Percentiles rank a stretch among this genome's conserved stretches.
phyloP scores from a whole-genome alignment of 2,797 vertebrate genomes.

The Mionectes olivaceus region DNA sequence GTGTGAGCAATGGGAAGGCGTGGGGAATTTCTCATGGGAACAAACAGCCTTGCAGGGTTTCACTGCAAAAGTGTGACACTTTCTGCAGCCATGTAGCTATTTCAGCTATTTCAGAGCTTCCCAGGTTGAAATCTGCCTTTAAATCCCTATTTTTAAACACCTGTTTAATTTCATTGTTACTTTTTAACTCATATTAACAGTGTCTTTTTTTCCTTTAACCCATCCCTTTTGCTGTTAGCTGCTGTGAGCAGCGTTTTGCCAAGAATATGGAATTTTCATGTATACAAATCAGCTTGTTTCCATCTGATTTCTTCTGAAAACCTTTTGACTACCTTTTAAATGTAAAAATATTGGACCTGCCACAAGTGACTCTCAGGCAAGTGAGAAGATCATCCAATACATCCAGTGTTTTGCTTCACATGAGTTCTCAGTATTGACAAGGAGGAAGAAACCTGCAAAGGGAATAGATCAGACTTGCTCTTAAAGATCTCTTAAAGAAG shows the following conservation, averaged over 20 bases:
- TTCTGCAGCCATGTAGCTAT: not conserved
- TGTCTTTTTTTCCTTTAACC: rapidly evolving
- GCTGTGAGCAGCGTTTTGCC: not conserved
- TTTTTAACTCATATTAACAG: not conserved
- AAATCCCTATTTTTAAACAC: not conserved
- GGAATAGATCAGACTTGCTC: not conserved
- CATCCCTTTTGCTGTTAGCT: not conserved
- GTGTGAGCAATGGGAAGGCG: not conserved
- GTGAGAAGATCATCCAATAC: not conserved
- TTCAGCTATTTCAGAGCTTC: not conserved
- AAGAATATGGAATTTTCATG: not conserved
- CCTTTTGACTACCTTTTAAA: not conserved
- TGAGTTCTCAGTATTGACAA: constrained; percentile 11
- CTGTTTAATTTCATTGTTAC: not conserved
- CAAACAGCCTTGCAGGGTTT: not conserved
- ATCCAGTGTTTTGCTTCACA: not conserved
- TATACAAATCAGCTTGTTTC: not conserved
- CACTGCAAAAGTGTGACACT: not conserved
- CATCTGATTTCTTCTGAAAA: not conserved
- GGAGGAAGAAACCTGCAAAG: not conserved
- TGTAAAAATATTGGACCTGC: not conserved
- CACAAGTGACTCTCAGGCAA: not conserved
- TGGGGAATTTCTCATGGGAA: not conserved
- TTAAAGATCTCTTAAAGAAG: not conserved
- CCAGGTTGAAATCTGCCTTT: not conserved